These are phyloP conservation scores for Cyanoderma ruficeps DNA, from an alignment of 2,113 vertebrate species.

Conservation along the genomic window DNA sequence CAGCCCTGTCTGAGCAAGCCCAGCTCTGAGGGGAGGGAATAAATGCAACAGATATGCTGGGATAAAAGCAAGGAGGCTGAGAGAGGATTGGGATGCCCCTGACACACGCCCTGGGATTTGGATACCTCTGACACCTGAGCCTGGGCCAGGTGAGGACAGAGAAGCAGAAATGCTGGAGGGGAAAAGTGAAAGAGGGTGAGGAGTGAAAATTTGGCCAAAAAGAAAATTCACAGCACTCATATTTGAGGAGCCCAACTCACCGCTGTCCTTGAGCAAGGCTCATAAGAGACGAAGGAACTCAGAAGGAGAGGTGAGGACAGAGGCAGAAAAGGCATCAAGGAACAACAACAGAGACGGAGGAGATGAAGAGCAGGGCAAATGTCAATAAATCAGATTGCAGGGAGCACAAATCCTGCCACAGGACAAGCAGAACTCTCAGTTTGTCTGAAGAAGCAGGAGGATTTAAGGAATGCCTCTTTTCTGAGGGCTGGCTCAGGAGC, in stretches of 20 bases:
- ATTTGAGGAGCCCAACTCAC: background rate
- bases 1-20: background rate
- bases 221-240: background rate
- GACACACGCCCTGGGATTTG: background rate
- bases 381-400: background rate
- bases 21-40: background rate
- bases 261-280: background rate
- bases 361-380: background rate
- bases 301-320: background rate
- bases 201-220: background rate
- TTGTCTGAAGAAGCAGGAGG: background rate
- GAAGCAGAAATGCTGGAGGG: background rate
- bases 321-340: background rate
- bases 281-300: background rate
- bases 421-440: background rate
- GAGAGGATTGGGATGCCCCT: too few relatives aligned
- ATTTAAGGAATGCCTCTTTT: background rate
- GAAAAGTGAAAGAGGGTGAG: background rate
- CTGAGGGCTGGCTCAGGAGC: background rate
- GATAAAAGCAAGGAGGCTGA: background rate
- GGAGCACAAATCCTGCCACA: background rate
- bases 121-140: background rate
- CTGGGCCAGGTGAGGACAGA: background rate
- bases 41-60: background rate
- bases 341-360: background rate